phyloP scores from a whole-genome alignment of 2,797 vertebrate genomes.

The Diplodus sargus region DNA sequence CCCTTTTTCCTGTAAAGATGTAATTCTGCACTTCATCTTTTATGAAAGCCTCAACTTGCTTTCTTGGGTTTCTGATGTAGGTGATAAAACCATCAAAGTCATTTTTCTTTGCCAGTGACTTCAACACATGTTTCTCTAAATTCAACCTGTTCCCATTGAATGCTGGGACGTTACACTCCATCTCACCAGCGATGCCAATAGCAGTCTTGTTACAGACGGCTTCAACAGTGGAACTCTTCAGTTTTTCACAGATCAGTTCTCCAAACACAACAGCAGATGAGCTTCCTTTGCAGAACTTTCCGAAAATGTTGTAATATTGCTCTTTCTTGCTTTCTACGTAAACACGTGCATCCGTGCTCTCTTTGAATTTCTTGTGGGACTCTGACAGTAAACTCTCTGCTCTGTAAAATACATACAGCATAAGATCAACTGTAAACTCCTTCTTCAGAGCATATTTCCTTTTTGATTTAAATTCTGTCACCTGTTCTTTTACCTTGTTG shows the following conservation, averaged over 20 bases:
- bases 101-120: slow-evolving; percentile 49
- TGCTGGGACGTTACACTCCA: slow-evolving; percentile 33
- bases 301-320: slow-evolving; percentile 50
- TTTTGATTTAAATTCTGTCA: slow-evolving; percentile 25
- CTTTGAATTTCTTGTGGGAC: slow-evolving; percentile 15
- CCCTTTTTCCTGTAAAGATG: no score
- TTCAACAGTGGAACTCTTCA: slow-evolving; percentile 39
- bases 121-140: slow-evolving; percentile 61
- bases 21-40: slow-evolving; percentile 57
- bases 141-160: slow-evolving; percentile 57
- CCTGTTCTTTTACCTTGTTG: not conserved
- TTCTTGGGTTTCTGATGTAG: slow-evolving; percentile 41
- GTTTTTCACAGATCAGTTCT: slow-evolving; percentile 50
- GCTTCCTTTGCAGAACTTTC: slow-evolving; percentile 49
- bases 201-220: slow-evolving; percentile 46
- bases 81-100: slow-evolving; percentile 34
- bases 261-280: slow-evolving; percentile 54
- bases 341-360: not conserved
- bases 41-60: slow-evolving; percentile 35
- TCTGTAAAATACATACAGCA: slow-evolving; percentile 37
- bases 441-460: slow-evolving; percentile 36
- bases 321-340: slow-evolving; percentile 36
- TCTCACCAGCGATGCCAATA: slow-evolving; percentile 21
- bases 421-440: slow-evolving; percentile 60
- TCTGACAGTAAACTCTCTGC: not conserved